Conservation (phyloP, 2,113 vertebrate genomes). For the Onychostruthus taczanowskii region DNA sequence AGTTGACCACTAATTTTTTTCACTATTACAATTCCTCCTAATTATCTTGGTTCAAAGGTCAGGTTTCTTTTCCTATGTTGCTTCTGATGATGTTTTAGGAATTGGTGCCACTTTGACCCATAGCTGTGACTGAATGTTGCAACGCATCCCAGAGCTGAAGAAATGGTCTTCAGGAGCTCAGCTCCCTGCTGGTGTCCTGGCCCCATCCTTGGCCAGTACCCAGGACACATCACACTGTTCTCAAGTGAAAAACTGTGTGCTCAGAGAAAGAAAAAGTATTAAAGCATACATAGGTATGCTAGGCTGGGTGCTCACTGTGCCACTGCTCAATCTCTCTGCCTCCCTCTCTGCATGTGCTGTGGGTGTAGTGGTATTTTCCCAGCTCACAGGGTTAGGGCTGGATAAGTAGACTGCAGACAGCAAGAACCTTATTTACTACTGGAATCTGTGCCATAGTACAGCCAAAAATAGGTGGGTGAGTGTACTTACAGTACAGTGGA, state of each 20-base stretch:
- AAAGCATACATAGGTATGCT: neutral
- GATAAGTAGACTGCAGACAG: neutral
- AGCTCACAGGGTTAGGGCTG: neutral
- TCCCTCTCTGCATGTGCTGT: neutral
- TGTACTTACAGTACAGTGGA: neutral
- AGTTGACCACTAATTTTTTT: neutral
- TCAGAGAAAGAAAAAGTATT: neutral
- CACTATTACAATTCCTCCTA: neutral
- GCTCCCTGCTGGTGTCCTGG: neutral
- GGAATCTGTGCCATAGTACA: neutral
- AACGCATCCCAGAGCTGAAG: neutral
- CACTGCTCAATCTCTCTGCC: neutral
- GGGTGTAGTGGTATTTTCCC: neutral
- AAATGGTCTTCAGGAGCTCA: neutral
- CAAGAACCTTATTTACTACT: neutral
- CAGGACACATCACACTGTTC: neutral
- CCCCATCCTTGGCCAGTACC: neutral
- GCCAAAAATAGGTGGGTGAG: neutral
- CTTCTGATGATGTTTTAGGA: neutral
- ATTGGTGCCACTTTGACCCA: neutral
- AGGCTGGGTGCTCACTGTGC: neutral
- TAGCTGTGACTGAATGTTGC: fast-evolving
- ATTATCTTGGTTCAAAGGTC: neutral
- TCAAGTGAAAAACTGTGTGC: neutral
- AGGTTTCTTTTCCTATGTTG: neutral